Evolutionary conservation across 1,140 invertebrate genomes (phyloP).

Genomic region (Ridgeia piscesae): DNA sequence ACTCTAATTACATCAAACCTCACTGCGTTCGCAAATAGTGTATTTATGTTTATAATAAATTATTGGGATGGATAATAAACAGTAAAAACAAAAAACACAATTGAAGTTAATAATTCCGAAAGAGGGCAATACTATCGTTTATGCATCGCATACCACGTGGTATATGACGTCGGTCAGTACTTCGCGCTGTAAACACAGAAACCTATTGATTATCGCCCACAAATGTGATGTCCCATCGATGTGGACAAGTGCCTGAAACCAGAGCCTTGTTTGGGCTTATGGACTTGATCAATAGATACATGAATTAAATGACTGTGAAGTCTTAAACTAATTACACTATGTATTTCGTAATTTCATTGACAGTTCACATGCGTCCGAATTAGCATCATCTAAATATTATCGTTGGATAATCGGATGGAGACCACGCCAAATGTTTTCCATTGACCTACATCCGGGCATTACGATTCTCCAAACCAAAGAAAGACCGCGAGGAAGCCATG

Average conservation of each 20-base stretch:
- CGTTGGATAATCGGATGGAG: background rate
- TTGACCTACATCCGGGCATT: constrained; percentile 3
- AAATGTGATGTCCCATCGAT: background rate
- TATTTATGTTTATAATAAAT: background rate
- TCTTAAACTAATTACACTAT: background rate
- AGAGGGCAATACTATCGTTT: background rate
- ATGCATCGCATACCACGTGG: background rate
- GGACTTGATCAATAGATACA: background rate
- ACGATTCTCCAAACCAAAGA: background rate
- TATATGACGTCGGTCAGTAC: background rate
- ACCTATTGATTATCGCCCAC: constrained; percentile 4
- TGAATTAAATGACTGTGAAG: background rate
- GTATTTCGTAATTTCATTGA: background rate
- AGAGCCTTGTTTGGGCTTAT: background rate
- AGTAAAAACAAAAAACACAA: background rate
- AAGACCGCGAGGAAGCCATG: constrained; percentile 3
- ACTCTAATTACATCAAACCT: background rate
- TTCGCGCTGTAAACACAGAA: background rate
- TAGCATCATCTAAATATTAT: background rate
- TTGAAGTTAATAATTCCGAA: background rate
- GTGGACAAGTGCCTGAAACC: background rate
- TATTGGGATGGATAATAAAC: background rate
- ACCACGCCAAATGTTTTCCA: background rate
- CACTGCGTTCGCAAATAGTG: background rate
- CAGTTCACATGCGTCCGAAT: background rate